Base-by-base conservation (phyloP, 1,140 invertebrate genomes). In the Philotrypesis tridentata region DNA sequence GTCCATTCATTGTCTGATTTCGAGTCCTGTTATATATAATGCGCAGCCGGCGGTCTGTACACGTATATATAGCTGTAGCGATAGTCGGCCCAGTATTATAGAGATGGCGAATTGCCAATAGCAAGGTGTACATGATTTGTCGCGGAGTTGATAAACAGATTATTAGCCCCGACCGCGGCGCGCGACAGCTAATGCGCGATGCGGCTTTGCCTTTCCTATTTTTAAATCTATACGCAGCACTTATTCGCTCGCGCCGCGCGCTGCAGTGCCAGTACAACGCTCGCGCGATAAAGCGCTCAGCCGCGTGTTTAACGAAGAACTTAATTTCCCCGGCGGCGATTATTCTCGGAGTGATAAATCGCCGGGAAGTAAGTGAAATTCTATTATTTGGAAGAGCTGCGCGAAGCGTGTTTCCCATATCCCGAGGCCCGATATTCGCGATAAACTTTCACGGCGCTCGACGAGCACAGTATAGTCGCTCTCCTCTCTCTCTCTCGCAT, bases 361-460 rank as follows among this genome's bases (percentile, higher is more conserved):
- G 8, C 37, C n/a, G n/a, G 31, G 23, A 43, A 71, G 37, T 12
- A 73, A 29, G 25, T 75, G 21, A 23, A 60, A 61, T 61, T 60
- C 21, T 61, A 75, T 48, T 55, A 55, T 25, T 73, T 37, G 21
- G 29, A 43, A n/a, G 23, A 67, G 14, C n/a, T n/a, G n/a, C n/a
- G n/a, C n/a, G 33, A 48, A 68, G 17, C 2, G 27, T 17, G 17
- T 55, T 77, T 68, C 65, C 65, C n/a, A 37, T 23, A 27, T 21
- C 67, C 12, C 31, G 14, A 29, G 68, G 31, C 68, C n/a, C 76
- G 31, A 79, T 72, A 73, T 74, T 79, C 76, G 21, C 76, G 76
- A 79, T 74, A 83, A 83, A 83, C 75, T 83, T 83, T 82, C 65
- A 67, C 43, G 75, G 61, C 61, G 61, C 7, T 63, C 40, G 67